These are phyloP conservation scores for Resseliella maxima DNA, from an alignment of 2,888 invertebrate species.

Conservation along the genomic window DNA sequence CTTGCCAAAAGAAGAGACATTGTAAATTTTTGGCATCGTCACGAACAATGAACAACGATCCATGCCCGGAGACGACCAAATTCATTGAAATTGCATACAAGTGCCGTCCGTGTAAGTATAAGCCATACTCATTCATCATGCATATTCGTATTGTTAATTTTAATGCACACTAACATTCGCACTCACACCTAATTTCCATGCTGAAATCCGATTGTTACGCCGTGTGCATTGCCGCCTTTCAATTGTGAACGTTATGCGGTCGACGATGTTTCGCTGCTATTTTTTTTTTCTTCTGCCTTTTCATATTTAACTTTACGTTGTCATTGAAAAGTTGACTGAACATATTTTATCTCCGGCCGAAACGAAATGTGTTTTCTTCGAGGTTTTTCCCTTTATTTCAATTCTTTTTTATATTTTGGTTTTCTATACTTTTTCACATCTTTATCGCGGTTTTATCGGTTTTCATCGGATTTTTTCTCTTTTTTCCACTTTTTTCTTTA, in stretches of 20 bases:
- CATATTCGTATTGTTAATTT: constrained; percentile 47
- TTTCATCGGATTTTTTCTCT: neutral
- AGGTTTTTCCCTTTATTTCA: too few species aligned
- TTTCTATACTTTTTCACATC: too few species aligned
- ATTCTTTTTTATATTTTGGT: too few species aligned
- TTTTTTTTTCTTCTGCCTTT: neutral
- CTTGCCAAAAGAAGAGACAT: constrained; percentile 91
- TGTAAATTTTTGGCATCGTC: constrained; percentile 92
- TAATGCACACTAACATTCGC: constrained; percentile 8
- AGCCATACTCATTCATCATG: constrained; percentile 38
- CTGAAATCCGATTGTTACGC: neutral
- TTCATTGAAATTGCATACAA: constrained; percentile 97
- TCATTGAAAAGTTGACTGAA: neutral
- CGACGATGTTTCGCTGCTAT: neutral
- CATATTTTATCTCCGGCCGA: constrained; percentile 30
- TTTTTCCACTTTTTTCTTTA: neutral
- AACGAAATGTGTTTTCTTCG: neutral
- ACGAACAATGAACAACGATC: constrained; percentile 89
- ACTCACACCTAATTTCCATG: neutral
- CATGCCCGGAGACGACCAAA: constrained; percentile 90
- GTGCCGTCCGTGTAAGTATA: constrained; percentile 93
- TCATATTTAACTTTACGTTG: neutral
- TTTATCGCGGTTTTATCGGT: too few species aligned
- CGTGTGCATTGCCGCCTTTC: neutral
- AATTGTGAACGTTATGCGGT: neutral